phyloP scores from a whole-genome alignment of 2,113 vertebrate genomes.

The Cynopterus brachyotis region DNA sequence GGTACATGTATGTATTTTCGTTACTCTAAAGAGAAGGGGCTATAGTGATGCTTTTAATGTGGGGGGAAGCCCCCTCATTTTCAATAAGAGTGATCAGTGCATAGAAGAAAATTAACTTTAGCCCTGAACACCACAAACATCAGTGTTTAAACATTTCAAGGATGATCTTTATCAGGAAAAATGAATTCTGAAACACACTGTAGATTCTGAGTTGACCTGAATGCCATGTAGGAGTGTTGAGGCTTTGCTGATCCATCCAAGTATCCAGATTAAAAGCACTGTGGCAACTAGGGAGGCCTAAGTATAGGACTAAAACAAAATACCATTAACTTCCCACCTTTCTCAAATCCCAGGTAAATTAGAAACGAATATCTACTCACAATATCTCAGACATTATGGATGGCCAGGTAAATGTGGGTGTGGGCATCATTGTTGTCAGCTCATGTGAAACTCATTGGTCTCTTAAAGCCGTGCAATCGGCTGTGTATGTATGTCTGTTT shows the following conservation, averaged over 20 bases:
- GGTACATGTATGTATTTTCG: background rate
- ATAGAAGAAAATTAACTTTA: background rate
- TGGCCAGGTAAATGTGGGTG: background rate
- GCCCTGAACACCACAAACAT: background rate
- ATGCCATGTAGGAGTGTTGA: background rate
- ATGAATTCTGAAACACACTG: background rate
- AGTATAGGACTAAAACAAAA: background rate
- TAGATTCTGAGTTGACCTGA: background rate
- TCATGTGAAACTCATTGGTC: background rate
- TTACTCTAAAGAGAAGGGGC: background rate
- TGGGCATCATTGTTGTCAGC: background rate
- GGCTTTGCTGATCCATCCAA: background rate
- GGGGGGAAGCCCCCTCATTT: background rate
- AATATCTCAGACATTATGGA: background rate
- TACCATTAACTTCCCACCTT: background rate
- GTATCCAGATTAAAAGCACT: background rate
- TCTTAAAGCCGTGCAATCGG: background rate
- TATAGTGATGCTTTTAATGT: background rate
- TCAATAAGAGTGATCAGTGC: background rate
- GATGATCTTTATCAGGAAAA: conserved; percentile 1
- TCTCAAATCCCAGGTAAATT: background rate
- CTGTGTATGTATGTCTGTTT: background rate
- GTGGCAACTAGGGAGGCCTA: background rate
- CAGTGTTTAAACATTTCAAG: conserved; percentile 18
- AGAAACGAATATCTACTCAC: background rate